Conservation (phyloP, 2,113 vertebrate species). For the Emberiza fucata region DNA sequence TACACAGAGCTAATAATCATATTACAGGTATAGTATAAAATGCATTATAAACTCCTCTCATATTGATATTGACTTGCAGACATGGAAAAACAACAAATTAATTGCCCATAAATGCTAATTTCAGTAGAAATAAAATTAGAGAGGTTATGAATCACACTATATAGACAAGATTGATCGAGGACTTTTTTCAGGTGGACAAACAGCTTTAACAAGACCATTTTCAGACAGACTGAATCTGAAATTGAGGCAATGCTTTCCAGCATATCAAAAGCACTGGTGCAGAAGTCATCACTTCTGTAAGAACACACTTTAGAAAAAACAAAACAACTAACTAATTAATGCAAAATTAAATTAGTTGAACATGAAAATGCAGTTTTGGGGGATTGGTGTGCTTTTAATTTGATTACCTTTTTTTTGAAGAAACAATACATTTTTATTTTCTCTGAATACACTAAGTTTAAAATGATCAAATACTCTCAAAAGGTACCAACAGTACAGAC, state of each 20-base stretch:
- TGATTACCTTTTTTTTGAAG: fast-evolving
- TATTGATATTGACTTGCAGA: neutral
- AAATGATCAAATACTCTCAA: neutral
- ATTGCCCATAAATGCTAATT: neutral
- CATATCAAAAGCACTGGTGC: neutral
- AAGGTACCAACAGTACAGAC: neutral
- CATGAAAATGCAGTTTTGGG: neutral
- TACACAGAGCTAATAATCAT: neutral
- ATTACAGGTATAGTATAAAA: neutral
- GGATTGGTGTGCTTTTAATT: neutral
- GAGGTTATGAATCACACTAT: neutral
- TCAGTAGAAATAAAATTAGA: neutral
- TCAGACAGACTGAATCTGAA: neutral
- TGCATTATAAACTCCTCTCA: neutral
- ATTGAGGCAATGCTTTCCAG: neutral
- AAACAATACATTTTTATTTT: neutral
- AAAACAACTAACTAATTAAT: neutral
- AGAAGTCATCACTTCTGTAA: neutral
- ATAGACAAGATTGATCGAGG: neutral
- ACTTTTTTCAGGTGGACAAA: neutral
- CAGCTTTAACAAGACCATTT: neutral
- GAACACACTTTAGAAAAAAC: neutral
- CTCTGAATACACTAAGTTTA: neutral
- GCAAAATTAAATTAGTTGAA: neutral
- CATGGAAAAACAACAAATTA: neutral